These are phyloP conservation scores for Protomyctophum bolini DNA, from an alignment of 2,113 vertebrate species.

Conservation along the genomic window DNA sequence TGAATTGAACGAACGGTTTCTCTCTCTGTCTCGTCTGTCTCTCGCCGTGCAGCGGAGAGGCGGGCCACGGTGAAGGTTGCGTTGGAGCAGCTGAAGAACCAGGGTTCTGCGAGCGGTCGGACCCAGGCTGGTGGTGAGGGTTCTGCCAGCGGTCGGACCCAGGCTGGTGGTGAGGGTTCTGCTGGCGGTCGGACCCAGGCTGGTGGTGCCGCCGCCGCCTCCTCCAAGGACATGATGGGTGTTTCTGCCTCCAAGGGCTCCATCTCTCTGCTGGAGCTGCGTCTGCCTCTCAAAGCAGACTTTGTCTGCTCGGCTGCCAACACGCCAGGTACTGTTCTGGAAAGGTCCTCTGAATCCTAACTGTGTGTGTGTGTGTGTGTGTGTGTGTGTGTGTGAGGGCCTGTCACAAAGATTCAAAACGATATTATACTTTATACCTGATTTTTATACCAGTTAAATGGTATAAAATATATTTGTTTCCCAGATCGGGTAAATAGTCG, in stretches of 20 bases:
- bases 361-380: no score
- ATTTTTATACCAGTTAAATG: no score
- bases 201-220: constrained; percentile 40
- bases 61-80: constrained; percentile 86
- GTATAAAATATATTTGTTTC: no score
- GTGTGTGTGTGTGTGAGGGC: no score
- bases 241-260: constrained; percentile 86
- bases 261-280: constrained; percentile 88
- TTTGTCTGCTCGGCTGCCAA: constrained; percentile 89
- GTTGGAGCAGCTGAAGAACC: constrained; percentile 85
- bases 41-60: constrained; percentile 81
- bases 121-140: no score
- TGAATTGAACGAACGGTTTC: not conserved
- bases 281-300: constrained; percentile 94
- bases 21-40: not conserved
- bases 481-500: no score
- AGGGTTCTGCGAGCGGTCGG: constrained; percentile 65
- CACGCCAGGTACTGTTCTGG: constrained; percentile 82
- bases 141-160: constrained; percentile 75
- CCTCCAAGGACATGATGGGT: constrained; percentile 22
- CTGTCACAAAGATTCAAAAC: no score
- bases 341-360: no score
- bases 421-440: no score
- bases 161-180: constrained; percentile 41
- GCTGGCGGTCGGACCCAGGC: constrained; percentile 68